Evolutionary conservation across 2,113 vertebrate species (phyloP).

Genomic region (Cyanoderma ruficeps): DNA sequence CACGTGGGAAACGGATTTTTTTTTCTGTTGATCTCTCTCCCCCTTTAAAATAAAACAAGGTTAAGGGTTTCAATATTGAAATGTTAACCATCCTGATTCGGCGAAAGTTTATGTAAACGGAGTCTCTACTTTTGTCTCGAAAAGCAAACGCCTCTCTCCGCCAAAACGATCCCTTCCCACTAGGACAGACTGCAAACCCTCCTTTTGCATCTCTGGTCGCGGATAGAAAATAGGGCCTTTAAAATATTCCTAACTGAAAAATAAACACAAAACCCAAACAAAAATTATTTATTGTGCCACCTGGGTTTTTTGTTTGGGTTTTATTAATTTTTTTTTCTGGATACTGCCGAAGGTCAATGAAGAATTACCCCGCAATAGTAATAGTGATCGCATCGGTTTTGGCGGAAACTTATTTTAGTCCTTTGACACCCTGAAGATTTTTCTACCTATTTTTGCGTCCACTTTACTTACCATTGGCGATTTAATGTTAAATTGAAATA

Average conservation of each 20-base stretch:
- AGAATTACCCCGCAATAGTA: not conserved
- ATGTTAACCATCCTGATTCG: constrained; percentile 4
- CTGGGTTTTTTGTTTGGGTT: accelerated
- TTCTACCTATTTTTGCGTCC: not conserved
- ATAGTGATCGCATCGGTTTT: accelerated
- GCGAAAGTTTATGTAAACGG: constrained; percentile 53
- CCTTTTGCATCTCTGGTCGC: not conserved
- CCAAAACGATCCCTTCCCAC: not conserved
- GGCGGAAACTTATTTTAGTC: not conserved
- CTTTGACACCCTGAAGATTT: not conserved
- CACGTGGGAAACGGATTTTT: constrained; percentile 74
- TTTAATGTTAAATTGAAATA: not conserved
- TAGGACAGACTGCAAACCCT: not conserved
- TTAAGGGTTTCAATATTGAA: constrained; percentile 62
- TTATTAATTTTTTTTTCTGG: not conserved
- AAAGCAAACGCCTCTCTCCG: not conserved
- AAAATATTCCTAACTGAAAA: not conserved
- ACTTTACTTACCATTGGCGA: not conserved
- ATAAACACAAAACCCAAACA: not conserved
- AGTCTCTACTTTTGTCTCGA: not conserved
- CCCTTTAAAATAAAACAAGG: constrained; percentile 55
- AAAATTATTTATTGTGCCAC: not conserved
- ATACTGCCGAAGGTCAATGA: not conserved
- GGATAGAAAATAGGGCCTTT: not conserved
- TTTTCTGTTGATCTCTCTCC: constrained; percentile 11